Evolutionary conservation across 2,113 vertebrate species (phyloP), one percentile per base, ranked within the genome.

Genomic region (Chaetorhynchus papuensis): DNA sequence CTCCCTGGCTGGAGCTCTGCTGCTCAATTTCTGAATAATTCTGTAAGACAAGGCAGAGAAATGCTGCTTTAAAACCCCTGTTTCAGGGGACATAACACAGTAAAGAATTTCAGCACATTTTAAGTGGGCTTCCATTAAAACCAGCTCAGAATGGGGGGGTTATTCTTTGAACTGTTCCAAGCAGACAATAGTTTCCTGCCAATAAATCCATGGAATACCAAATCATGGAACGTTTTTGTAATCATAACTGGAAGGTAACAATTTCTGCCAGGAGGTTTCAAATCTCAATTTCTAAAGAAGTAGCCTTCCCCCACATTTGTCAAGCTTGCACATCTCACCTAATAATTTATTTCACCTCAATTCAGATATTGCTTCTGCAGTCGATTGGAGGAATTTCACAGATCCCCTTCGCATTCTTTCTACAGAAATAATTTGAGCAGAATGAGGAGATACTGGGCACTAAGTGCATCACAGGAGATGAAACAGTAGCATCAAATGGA

Each of bases 131-230:
- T 53, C 66, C 84, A 71, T 45, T 65, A 83, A 81, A 84, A 72
- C 17, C 44, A 57, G 42, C 19, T 92, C 60, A 72, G n/a, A 87
- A 26, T 0, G 1, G 16, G 65, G 17, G 37, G 33, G 11, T 74
- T 64, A 75, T 18, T 35, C 41, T 50, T 42, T 52, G 16, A 45
- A 24, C 7, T 39, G 41, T 31, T 94, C 45, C 37, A 94, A 50
- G 78, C 85, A 95, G 86, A 96, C 54, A 61, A 74, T 44, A 77
- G 64, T 93, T 96, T 96, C 93, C 96, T 64, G 75, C 93, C 63
- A 89, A 87, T 44, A 95, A 82, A 93, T 63, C 83, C 78, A 44
- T 71, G 89, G 75, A 96, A 53, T 44, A 75, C 41, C 68, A 97
- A 87, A 84, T 75, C 53, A 78, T 6, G 81, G 94, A 96, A 86